A percentile compares a stretch with the other conserved stretches of the same genome.
These are phyloP conservation scores for Protobothrops flavoviridis DNA, from an alignment of 2,113 vertebrate genomes.

Conservation along the genomic window DNA sequence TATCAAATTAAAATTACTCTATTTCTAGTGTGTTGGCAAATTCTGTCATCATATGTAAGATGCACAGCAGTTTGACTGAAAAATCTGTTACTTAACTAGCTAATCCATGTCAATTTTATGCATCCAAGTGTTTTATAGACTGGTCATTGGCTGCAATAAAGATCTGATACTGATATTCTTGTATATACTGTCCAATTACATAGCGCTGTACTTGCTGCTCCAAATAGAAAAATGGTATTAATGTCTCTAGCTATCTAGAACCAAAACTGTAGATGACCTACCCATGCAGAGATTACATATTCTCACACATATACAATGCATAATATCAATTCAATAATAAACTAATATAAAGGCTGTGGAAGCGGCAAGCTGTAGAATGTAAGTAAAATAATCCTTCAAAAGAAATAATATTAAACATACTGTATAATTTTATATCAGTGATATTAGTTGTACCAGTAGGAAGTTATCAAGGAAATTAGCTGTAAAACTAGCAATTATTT, in stretches of 20 bases:
- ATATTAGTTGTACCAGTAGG: background rate
- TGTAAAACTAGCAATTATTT: constrained; percentile 37
- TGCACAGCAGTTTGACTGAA: background rate
- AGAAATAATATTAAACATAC: background rate
- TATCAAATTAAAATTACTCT: background rate
- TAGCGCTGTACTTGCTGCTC: background rate
- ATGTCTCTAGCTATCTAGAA: background rate
- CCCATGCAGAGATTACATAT: background rate
- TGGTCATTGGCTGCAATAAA: background rate
- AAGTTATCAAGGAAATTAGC: constrained; percentile 18
- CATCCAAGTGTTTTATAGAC: background rate
- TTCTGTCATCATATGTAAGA: background rate
- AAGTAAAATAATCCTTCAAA: background rate
- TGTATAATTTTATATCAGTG: background rate
- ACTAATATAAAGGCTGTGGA: background rate
- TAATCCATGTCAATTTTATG: background rate
- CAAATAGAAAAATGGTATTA: background rate
- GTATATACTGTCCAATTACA: background rate
- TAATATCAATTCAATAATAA: background rate
- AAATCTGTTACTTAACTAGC: background rate
- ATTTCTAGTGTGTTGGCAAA: background rate
- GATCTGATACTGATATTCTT: background rate
- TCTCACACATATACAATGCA: constrained; percentile 9
- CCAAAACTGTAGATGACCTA: background rate
- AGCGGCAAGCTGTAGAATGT: constrained; percentile 2